Base-by-base conservation (phyloP, 2,797 vertebrate species). In the Arnoldichthys spilopterus region DNA sequence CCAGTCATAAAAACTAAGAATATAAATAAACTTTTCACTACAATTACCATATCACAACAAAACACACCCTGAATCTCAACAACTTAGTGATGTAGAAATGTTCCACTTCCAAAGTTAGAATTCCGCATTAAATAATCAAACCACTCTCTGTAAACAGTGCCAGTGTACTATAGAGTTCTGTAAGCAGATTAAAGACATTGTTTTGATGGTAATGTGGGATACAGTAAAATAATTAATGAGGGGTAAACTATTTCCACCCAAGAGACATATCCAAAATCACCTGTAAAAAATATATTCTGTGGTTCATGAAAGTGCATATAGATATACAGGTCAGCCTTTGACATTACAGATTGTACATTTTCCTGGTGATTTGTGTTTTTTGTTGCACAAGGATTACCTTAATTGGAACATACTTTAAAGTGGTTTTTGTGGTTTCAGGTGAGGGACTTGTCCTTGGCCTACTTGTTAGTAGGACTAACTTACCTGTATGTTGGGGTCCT, bases 391-490 rank as follows among this genome's bases (percentile, higher is more conserved):
- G 2, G n/a, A n/a, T 20, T 47, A 28, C 0, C 24, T 68, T 3
- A 9, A 30, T 18, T 24, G 40, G 6, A 5, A 40, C 1, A 22
- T n/a, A 7, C 9, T 37, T 64, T 4, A 54, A 12, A 3, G 16
- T 18, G 6, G n/a, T 13, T 24, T 58, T 37, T 70, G 9, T 59
- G 37, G 69, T 88, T 88, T 12, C 85, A 99, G 98, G 94, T 99
- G 37, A 95, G 98, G 84, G 98, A 99, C 84, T 93, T 99, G 66
- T 98, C 97, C 2, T 81, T 99, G 88, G 98, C 98, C 0, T 99
- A 98, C 81, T 87, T 98, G 59, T 90, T 99, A 26, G 98, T 99
- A 22, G 96, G 96, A 2, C 71, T 96, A 79, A 99, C 98, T 0
- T 99, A 99, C 43, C 88, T 99, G 0, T 99, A 98, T 73, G 96